Evolutionary conservation across 2,888 invertebrate genomes (phyloP), one percentile per base, ranked within the genome.

Genomic region (Nowickia ferox): DNA sequence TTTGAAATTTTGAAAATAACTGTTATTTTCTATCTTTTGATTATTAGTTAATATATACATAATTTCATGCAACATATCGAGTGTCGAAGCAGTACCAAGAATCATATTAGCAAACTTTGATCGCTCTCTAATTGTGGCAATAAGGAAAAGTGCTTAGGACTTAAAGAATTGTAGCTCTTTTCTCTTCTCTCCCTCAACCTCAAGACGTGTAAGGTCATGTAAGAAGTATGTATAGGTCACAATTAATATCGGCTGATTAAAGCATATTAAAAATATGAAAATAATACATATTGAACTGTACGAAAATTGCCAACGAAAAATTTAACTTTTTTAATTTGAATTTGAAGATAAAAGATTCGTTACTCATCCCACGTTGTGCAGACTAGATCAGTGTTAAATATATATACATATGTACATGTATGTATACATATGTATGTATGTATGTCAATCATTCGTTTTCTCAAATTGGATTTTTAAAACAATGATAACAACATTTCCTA

Each of bases 401-500:
- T 19, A 6, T 22, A 5, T 3, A 30, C 11, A 13, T 11, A 13
- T 9, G 13, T 22, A 57, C 8, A 15, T 38, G n/a, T 13, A 65
- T 15, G 46, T 46, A 3, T 61, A 51, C 2, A 19, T 17, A 55
- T 38, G 53, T 79, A 22, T 40, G n/a, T 44, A 30, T 69, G 19
- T 19, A 38, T 13, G 13, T 15, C 69, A 44, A 44, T 53, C 61
- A 9, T 19, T 66, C 59, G 59, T 81, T 55, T 46, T 30, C n/a
- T 5, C 40, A 69, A 76, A 76, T 76, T 82, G 59, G 53, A 17
- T 71, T 51, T 46, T 66, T 30, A 61, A 71, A 72, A 48, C 48
- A 53, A 46, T 68, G 77, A 84, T 78, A 84, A 78, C 59, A 74
- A 57, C 2, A 30, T 10, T 11, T 61, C 59, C 61, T 78, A 74